Evolutionary conservation across 2,113 vertebrate species (phyloP).

Genomic region (Brachionichthys hirsutus): DNA sequence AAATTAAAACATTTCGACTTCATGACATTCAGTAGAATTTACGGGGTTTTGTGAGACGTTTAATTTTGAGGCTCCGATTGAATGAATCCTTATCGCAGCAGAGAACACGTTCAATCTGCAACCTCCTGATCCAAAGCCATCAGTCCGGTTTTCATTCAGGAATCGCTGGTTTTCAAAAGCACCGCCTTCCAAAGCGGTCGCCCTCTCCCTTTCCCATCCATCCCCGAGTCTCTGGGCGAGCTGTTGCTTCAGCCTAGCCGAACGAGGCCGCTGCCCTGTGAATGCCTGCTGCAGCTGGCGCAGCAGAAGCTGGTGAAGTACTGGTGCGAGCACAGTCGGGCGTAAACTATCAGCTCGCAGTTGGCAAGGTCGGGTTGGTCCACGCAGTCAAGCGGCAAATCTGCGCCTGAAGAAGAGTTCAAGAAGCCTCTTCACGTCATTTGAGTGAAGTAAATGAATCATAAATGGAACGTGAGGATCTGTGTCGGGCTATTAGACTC

Average conservation of each 20-base stretch:
- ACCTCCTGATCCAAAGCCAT: conserved; percentile 3
- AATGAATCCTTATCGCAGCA: conserved; percentile 2
- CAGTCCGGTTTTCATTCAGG: conserved; percentile 2
- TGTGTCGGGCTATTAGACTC: too few relatives aligned
- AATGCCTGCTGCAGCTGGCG: conserved; percentile 83
- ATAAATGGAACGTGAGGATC: too few relatives aligned
- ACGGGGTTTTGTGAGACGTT: background rate
- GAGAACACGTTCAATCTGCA: background rate
- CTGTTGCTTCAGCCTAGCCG: conserved; percentile 21
- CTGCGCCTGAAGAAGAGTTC: conserved; percentile 2
- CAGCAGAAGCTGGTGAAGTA: conserved; percentile 98
- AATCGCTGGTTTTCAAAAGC: conserved; percentile 6
- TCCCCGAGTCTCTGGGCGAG: background rate
- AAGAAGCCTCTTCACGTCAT: too few relatives aligned
- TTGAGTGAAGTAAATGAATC: too few relatives aligned
- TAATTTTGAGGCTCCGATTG: background rate
- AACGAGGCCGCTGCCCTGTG: conserved; percentile 20
- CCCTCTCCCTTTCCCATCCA: background rate
- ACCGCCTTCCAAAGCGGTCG: background rate
- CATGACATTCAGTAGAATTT: conserved; percentile 24
- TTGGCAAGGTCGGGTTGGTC: conserved; percentile 94
- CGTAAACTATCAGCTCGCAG: conserved; percentile 89
- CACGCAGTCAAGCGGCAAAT: conserved; percentile 75
- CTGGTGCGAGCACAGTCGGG: conserved; percentile 86
- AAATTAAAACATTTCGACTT: conserved; percentile 2